These are phyloP conservation scores for Phylloscopus whistleri DNA, from an alignment of 2,113 vertebrate genomes.

Conservation along the genomic window DNA sequence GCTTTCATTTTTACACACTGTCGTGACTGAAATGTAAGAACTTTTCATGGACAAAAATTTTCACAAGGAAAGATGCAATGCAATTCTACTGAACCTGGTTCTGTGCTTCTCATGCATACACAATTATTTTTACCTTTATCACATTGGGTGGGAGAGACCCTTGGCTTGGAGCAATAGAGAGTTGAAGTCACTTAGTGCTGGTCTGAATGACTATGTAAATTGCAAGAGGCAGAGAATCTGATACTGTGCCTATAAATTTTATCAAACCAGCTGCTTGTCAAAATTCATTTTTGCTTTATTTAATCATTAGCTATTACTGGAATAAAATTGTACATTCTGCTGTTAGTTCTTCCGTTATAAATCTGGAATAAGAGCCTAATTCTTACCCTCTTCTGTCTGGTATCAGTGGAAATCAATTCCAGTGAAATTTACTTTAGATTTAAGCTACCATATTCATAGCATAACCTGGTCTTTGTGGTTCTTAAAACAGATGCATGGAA, in stretches of 20 bases:
- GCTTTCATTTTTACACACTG: not conserved
- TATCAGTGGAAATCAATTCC: not conserved
- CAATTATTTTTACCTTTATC: not conserved
- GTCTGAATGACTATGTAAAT: conserved; percentile 42
- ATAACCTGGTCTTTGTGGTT: not conserved
- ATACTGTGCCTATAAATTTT: conserved; percentile 20
- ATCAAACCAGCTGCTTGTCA: conserved; percentile 43
- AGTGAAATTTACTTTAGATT: conserved; percentile 7
- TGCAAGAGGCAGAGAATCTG: conserved; percentile 41
- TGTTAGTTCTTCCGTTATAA: conserved; percentile 10
- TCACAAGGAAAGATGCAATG: not conserved
- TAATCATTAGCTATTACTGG: conserved; percentile 27
- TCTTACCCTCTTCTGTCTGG: not conserved
- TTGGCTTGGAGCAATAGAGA: not conserved
- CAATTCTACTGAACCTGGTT: not conserved
- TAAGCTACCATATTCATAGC: not conserved
- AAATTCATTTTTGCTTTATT: conserved; percentile 49
- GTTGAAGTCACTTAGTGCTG: not conserved
- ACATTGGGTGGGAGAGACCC: not conserved
- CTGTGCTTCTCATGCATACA: not conserved
- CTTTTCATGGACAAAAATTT: not conserved
- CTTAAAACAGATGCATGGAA: not conserved
- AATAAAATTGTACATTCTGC: not conserved
- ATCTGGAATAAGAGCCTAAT: conserved; percentile 11
- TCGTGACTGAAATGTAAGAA: not conserved